Base-by-base conservation (phyloP, 2,888 invertebrate genomes). In the Pomacea canaliculata region DNA sequence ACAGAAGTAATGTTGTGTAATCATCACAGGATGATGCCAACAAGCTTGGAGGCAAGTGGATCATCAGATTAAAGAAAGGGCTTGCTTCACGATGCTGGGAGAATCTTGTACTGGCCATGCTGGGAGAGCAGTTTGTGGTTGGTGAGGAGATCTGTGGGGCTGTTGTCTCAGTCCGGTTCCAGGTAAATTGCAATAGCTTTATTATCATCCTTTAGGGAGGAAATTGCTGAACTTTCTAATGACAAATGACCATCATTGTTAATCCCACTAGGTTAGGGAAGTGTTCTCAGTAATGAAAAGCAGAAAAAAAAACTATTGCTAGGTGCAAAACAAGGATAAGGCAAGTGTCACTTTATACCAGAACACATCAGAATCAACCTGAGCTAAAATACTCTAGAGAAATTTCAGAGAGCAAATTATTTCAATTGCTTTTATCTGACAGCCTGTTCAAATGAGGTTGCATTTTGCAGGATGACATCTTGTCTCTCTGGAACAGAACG, bases 71-170 rank as follows among this genome's bases (percentile, higher is more conserved):
- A 90, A 95, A 96, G 89, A 98, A 98, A 92, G 96, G 97, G 82
- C 94, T 97, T 91, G 96, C 97, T 71, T 97, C 96, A 60, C 94
- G 98, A 81, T 98, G 98, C 89, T 99, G 99, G 99, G 99, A 99
- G 92, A 99, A 99, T 92, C 93, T 99, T 76, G 95, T 99, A 87
- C 94, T 99, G 93, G 99, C 99, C 80, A 97, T 99, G 95, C 92
- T 99, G 84, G 99, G 99, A 8, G 99, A 99, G 92, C 98, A 99
- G 93, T 99, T 99, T 93, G 96, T 98, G 94, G 98, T 99, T 65
- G 98, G 98, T 27, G 95, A 97, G 85, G 99, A 99, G 92, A 96
- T 99, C 87, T 99, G 99, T 92, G 99, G 99, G 23, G 96, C 98
- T 81, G 98, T 99, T 81, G 95, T 98, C 85, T 98, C 98, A 75